Conservation (phyloP, 2,113 vertebrate species). For the Neodon shergylaensis region DNA sequence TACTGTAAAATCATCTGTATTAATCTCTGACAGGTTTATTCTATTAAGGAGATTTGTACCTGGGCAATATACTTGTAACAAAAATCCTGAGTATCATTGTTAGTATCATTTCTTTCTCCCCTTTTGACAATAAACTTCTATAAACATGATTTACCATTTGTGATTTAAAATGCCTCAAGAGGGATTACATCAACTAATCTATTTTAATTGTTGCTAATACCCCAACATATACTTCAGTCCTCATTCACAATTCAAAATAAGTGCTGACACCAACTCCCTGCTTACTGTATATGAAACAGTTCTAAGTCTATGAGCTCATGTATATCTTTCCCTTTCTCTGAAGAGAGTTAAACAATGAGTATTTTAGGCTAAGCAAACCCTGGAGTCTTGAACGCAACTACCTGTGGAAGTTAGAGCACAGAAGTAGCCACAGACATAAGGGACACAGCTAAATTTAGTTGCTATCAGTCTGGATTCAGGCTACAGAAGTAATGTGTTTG, state of each 20-base stretch:
- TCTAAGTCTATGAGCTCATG: not conserved
- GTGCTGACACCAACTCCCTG: not conserved
- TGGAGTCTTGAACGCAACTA: not conserved
- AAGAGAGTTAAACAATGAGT: not conserved
- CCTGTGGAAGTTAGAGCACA: not conserved
- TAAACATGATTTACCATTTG: constrained; percentile 7
- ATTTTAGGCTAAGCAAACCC: not conserved
- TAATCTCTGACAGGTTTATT: constrained; percentile 82
- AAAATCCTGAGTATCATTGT: constrained; percentile 22
- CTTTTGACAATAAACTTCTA: constrained; percentile 49
- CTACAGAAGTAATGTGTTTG: not conserved
- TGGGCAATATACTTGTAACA: constrained; percentile 61
- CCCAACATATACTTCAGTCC: constrained; percentile 7
- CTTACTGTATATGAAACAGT: not conserved
- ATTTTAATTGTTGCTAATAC: constrained; percentile 29
- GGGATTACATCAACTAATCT: not conserved
- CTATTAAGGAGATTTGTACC: constrained; percentile 70
- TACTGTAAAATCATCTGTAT: constrained; percentile 83
- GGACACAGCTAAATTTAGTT: not conserved
- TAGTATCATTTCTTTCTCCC: constrained; percentile 35
- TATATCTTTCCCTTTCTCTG: not conserved
- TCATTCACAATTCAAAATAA: constrained; percentile 39
- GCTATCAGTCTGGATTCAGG: not conserved
- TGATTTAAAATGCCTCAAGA: constrained; percentile 45
- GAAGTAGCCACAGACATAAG: not conserved